phyloP scores from a whole-genome alignment of 2,888 invertebrate genomes.

The Parnassius apollo region DNA sequence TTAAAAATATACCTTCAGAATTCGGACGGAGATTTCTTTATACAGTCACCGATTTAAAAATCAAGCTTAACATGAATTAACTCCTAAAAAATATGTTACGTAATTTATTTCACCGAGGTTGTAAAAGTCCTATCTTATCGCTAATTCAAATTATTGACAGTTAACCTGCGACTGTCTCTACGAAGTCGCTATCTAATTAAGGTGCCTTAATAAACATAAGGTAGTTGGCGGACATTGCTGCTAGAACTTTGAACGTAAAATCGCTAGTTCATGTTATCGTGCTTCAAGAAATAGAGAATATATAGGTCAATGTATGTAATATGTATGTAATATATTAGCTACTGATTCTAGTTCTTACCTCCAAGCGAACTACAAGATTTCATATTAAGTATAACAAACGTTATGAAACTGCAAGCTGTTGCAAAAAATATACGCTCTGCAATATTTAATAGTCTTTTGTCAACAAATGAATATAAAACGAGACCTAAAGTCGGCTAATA shows the following conservation, averaged over 20 bases:
- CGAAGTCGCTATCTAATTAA: constrained; percentile 49
- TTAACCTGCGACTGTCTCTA: constrained; percentile 24
- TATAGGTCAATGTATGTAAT: constrained; percentile 58
- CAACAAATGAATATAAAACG: constrained; percentile 16
- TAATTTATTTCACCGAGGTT: constrained; percentile 19
- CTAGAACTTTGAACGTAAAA: constrained; percentile 52
- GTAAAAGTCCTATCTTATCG: constrained; percentile 28
- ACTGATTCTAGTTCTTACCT: too few species aligned
- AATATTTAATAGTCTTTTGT: not conserved
- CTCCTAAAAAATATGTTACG: constrained; percentile 15
- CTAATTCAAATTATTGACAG: constrained; percentile 29
- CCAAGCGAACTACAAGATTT: constrained; percentile 4
- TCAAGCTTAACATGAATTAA: too few species aligned
- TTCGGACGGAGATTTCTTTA: too few species aligned
- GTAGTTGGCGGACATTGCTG: constrained; percentile 34
- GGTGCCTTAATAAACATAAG: constrained; percentile 46
- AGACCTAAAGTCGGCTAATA: constrained; percentile 18
- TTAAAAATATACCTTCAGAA: too few species aligned
- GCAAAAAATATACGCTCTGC: too few species aligned
- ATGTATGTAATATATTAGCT: too few species aligned
- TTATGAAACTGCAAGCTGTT: not conserved
- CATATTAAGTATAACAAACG: not conserved
- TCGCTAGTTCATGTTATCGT: constrained; percentile 60
- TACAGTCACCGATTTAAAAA: too few species aligned
- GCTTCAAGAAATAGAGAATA: constrained; percentile 61